Conservation (phyloP, 1,140 invertebrate genomes). For the Pseudomyrmex gracilis region DNA sequence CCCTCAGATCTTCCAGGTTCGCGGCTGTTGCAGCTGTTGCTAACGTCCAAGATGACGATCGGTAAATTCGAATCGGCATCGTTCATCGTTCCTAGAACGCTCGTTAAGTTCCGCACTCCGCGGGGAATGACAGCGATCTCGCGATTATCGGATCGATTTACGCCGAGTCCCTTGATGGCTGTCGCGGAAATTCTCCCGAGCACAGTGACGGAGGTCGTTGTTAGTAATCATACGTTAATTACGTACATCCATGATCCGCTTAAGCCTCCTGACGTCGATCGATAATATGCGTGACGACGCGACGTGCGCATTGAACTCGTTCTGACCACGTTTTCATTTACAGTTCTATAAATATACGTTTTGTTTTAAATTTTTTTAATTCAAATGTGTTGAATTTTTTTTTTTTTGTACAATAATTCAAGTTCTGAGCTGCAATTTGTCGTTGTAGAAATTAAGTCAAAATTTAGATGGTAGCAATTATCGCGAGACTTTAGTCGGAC, state of each 20-base stretch:
- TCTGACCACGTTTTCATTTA: conserved; percentile 10
- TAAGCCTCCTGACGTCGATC: conserved; percentile 48
- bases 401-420: neutral
- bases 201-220: conserved; percentile 43
- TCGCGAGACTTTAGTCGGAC: neutral
- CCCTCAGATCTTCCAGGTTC: conserved; percentile 11
- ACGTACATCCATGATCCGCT: conserved; percentile 66
- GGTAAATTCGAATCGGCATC: conserved; percentile 37
- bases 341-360: neutral
- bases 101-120: conserved; percentile 56
- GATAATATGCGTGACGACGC: neutral
- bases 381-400: neutral
- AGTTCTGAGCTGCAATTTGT: no score
- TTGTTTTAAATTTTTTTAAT: neutral
- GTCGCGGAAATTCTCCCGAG: conserved; percentile 53
- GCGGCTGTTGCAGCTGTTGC: neutral
- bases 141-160: conserved; percentile 66
- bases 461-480: neutral
- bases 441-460: neutral
- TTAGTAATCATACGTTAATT: conserved; percentile 67
- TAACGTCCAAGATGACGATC: conserved; percentile 7
- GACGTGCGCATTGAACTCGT: no score
- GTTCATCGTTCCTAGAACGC: conserved; percentile 43
- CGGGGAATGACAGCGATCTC: conserved; percentile 46
- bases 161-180: conserved; percentile 31